A percentile compares a stretch with the other conserved stretches of the same genome.
These are phyloP conservation scores for Pristionchus fissidentatus DNA, from an alignment of 2,888 invertebrate genomes.

Conservation along the genomic window DNA sequence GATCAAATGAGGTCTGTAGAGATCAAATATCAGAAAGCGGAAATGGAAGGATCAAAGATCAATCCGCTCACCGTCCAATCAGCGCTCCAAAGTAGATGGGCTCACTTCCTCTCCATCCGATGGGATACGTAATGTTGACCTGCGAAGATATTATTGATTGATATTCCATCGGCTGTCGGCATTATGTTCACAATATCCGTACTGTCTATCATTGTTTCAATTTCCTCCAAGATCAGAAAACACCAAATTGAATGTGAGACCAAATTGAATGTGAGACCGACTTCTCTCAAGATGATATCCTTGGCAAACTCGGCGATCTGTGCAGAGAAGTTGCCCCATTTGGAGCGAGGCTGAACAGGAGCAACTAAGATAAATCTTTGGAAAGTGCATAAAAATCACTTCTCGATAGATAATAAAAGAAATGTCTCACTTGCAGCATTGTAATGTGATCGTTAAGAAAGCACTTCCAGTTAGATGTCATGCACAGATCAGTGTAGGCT, in stretches of 20 bases:
- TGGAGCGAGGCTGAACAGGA: conserved; percentile 46
- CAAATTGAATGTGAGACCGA: conserved; percentile 48
- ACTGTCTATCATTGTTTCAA: neutral
- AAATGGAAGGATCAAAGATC: neutral
- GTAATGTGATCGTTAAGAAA: conserved; percentile 73
- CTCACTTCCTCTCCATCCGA: conserved; percentile 75
- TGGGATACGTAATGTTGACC: conserved; percentile 75
- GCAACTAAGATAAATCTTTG: neutral
- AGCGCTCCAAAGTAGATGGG: conserved; percentile 74
- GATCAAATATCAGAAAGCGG: neutral
- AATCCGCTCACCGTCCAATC: conserved; percentile 59
- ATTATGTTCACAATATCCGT: neutral
- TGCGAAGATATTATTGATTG: conserved; percentile 45
- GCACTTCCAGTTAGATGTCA: conserved; percentile 74
- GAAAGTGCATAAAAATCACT: neutral
- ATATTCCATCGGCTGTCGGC: neutral
- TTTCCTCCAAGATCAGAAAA: neutral
- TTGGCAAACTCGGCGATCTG: conserved; percentile 71
- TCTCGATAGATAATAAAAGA: too few species aligned
- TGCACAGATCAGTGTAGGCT: conserved; percentile 88
- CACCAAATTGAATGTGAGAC: neutral
- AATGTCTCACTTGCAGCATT: conserved; percentile 77
- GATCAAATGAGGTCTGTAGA: conserved; percentile 36
- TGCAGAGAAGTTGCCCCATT: conserved; percentile 71
- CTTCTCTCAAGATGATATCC: conserved; percentile 72